Conservation (phyloP, 2,113 vertebrate genomes). For the Hyaena hyaena region DNA sequence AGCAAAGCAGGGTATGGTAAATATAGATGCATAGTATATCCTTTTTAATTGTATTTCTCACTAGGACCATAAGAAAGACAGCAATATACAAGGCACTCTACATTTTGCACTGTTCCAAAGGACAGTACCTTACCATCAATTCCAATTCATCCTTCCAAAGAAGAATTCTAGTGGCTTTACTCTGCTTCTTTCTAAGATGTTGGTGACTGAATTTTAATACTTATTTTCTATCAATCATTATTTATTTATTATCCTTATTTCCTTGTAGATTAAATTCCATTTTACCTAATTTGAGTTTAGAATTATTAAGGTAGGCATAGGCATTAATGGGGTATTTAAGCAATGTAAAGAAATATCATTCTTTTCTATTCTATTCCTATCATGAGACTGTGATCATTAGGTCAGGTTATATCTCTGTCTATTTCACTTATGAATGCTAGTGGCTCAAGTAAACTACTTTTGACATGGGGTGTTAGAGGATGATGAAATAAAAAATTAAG, state of each 20-base stretch:
- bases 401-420: not conserved
- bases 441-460: not conserved
- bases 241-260: slow-evolving; percentile 44
- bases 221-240: slow-evolving; percentile 73
- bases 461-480: not conserved
- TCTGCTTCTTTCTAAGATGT: slow-evolving; percentile 78
- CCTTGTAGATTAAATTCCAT: not conserved
- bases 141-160: slow-evolving; percentile 64
- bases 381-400: not conserved
- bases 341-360: not conserved
- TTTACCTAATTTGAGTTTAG: slow-evolving; percentile 1
- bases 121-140: slow-evolving; percentile 54
- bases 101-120: slow-evolving; percentile 27
- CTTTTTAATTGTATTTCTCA: slow-evolving; percentile 38
- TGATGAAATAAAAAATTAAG: not conserved
- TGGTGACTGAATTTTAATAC: slow-evolving; percentile 79
- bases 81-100: slow-evolving; percentile 52
- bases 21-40: not conserved
- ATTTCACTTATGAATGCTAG: not conserved
- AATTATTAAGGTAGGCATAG: not conserved
- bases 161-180: slow-evolving; percentile 61
- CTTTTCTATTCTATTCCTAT: not conserved
- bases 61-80: slow-evolving; percentile 49
- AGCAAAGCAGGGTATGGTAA: not conserved
- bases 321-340: not conserved